Conservation (phyloP, 1,140 invertebrate species). For the Drosophila gunungcola region DNA sequence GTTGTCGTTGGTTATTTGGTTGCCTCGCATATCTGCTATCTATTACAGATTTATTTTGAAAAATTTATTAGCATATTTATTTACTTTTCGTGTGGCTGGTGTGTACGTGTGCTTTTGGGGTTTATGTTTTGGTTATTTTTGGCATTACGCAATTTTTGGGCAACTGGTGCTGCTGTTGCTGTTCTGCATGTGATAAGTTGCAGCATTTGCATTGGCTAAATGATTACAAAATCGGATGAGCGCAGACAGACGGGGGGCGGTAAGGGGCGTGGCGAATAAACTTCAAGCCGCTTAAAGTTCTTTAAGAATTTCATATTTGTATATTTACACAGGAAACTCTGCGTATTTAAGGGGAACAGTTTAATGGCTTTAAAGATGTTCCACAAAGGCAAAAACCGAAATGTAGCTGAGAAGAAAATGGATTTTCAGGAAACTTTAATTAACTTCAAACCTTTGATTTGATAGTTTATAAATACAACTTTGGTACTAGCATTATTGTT, state of each 20-base stretch:
- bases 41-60: slow-evolving; percentile 82
- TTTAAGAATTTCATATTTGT: background rate
- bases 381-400: background rate
- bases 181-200: slow-evolving; percentile 46
- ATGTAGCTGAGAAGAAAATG: background rate
- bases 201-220: slow-evolving; percentile 45
- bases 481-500: too few species aligned
- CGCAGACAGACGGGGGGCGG: background rate
- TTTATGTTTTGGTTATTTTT: slow-evolving; percentile 74
- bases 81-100: slow-evolving; percentile 57
- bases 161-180: slow-evolving; percentile 18
- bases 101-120: slow-evolving; percentile 36
- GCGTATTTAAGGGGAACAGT: background rate
- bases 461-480: too few species aligned
- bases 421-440: background rate
- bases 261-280: background rate
- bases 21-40: slow-evolving; percentile 73
- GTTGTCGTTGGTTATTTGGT: slow-evolving; percentile 71
- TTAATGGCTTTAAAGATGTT: background rate
- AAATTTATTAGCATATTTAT: slow-evolving; percentile 83
- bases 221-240: slow-evolving; percentile 23
- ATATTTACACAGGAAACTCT: background rate
- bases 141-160: slow-evolving; percentile 69
- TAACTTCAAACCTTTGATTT: too few species aligned
- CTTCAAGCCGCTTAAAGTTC: slow-evolving; percentile 1